Percentiles rank a stretch among this genome's conserved stretches.
phyloP scores from a whole-genome alignment of 2,797 vertebrate species.

The Betta splendens region DNA sequence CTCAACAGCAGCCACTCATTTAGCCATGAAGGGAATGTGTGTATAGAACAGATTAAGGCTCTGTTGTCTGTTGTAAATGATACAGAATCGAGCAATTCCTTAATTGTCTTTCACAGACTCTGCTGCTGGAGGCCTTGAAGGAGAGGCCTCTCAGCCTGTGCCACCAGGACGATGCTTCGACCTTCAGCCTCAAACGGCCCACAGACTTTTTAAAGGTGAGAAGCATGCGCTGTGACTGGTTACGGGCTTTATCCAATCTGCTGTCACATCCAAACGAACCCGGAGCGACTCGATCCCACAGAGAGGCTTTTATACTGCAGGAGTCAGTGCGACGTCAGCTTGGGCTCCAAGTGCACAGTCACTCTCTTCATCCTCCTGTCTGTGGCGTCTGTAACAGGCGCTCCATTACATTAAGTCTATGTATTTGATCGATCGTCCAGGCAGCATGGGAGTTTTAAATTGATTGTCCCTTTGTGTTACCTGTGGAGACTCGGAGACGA shows the following conservation, averaged over 20 bases:
- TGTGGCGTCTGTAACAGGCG: constrained; percentile 11
- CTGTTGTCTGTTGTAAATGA: constrained; percentile 19
- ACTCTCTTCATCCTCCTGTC: neutral
- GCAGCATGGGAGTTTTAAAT: constrained; percentile 36
- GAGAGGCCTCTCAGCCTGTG: constrained; percentile 38
- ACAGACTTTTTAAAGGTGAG: neutral
- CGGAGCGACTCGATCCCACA: neutral
- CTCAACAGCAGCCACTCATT: constrained; percentile 12
- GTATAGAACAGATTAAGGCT: neutral
- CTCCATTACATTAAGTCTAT: constrained; percentile 49
- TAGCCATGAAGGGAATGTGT: neutral
- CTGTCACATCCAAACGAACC: constrained; percentile 10
- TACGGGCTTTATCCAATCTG: constrained; percentile 5
- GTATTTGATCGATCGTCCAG: constrained; percentile 47
- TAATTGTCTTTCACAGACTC: constrained; percentile 38
- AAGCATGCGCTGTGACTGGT: neutral
- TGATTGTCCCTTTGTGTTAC: constrained; percentile 47
- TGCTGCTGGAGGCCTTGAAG: constrained; percentile 30
- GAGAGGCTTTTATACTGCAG: constrained; percentile 1
- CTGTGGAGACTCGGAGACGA: constrained; percentile 34
- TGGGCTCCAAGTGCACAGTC: constrained; percentile 7
- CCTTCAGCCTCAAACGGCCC: neutral
- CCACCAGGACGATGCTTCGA: too few species aligned
- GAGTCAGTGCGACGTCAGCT: neutral
- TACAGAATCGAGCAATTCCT: constrained; percentile 16